Evolutionary conservation across 2,888 invertebrate genomes (phyloP).

Genomic region (Mimachlamys varia): DNA sequence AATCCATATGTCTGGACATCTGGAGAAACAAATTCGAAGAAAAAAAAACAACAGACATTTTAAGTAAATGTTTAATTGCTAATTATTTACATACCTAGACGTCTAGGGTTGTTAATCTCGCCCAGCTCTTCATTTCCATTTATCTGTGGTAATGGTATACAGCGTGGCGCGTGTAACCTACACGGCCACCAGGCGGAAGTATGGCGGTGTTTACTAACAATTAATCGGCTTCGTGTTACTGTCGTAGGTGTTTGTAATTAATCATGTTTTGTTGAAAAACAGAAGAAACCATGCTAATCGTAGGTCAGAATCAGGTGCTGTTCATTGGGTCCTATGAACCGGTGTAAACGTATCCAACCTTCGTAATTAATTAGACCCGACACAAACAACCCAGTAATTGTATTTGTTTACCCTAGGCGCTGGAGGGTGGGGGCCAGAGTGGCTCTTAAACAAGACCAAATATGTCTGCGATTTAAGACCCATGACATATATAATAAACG

Average conservation of each 20-base stretch:
- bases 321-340: background rate
- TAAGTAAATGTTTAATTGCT: constrained; percentile 20
- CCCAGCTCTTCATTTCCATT: background rate
- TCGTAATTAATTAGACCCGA: background rate
- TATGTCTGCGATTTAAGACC: background rate
- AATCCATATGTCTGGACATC: constrained; percentile 14
- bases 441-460: background rate
- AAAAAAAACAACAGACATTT: background rate
- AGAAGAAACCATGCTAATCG: background rate
- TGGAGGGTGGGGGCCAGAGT: background rate
- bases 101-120: background rate
- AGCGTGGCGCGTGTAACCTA: background rate
- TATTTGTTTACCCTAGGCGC: constrained; percentile 2
- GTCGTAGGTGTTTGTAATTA: constrained; percentile 22
- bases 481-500: background rate
- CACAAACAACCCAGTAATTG: background rate
- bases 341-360: background rate
- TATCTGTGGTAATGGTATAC: background rate
- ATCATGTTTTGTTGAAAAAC: constrained; percentile 32
- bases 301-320: background rate
- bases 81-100: background rate
- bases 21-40: background rate
- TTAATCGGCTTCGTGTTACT: background rate
- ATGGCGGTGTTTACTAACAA: background rate
- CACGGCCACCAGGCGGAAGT: background rate